These are phyloP conservation scores for Paratrypauchen microcephalus DNA, from an alignment of 2,797 vertebrate species.

Conservation along the genomic window DNA sequence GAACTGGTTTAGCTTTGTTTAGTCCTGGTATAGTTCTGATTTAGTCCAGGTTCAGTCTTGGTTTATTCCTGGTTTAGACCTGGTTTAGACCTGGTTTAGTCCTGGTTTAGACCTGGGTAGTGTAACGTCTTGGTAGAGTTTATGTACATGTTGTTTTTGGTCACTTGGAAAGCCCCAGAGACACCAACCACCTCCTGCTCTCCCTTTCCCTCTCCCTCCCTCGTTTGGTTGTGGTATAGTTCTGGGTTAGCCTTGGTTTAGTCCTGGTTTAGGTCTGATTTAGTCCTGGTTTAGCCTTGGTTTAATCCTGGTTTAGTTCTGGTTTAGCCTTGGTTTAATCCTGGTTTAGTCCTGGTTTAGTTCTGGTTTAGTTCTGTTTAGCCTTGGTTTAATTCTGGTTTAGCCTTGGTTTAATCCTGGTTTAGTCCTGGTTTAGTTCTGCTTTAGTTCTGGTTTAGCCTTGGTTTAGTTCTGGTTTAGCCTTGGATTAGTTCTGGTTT, in stretches of 20 bases:
- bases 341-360: too few species aligned
- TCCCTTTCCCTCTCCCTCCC: too few species aligned
- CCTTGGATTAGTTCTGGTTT: not conserved
- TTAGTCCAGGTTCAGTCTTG: not conserved
- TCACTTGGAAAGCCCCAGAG: too few species aligned
- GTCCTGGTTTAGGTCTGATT: not conserved
- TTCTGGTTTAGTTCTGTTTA: too few species aligned
- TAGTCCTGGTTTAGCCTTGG: not conserved
- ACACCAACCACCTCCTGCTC: too few species aligned
- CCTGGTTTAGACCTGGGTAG: too few species aligned
- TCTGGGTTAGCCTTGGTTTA: not conserved
- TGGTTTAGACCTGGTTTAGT: not conserved
- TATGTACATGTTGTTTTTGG: too few species aligned
- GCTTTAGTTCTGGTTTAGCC: too few species aligned
- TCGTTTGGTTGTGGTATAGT: not conserved
- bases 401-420: not conserved
- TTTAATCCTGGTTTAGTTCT: not conserved
- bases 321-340: too few species aligned
- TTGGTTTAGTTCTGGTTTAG: not conserved
- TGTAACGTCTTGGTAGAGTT: too few species aligned
- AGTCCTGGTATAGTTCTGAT: not conserved
- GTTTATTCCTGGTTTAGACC: not conserved
- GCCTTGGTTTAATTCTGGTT: not conserved
- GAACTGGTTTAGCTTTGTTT: too few species aligned
- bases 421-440: too few species aligned